phyloP scores from a whole-genome alignment of 2,888 invertebrate genomes.

The Aphidoletes aphidimyza region DNA sequence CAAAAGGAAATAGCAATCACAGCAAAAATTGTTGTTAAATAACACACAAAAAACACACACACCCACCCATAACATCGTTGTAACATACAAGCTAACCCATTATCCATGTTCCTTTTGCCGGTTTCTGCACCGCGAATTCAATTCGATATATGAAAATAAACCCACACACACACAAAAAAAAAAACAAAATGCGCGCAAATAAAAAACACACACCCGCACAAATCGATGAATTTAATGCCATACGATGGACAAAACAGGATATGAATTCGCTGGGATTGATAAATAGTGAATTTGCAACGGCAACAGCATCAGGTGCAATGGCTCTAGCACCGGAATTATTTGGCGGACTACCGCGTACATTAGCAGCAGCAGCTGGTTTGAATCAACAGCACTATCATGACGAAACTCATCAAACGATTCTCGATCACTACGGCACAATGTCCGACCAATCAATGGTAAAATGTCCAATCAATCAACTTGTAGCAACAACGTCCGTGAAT shows the following conservation, averaged over 20 bases:
- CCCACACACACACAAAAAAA: not conserved
- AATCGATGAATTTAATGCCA: no score
- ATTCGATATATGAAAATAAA: not conserved
- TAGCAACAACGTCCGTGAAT: slow-evolving; percentile 11
- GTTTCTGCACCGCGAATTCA: not conserved
- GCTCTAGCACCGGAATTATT: slow-evolving; percentile 25
- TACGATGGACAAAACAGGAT: slow-evolving; percentile 61
- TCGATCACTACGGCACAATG: slow-evolving; percentile 38
- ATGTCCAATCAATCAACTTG: not conserved
- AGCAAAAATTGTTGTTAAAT: not conserved
- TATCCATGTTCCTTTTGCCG: slow-evolving; percentile 33
- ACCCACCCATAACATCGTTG: not conserved
- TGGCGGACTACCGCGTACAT: slow-evolving; percentile 5
- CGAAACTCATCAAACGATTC: slow-evolving; percentile 50
- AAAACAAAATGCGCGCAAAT: not conserved
- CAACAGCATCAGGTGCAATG: slow-evolving; percentile 57
- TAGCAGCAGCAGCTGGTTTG: not conserved
- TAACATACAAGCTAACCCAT: slow-evolving; percentile 29
- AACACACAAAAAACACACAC: not conserved
- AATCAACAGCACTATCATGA: slow-evolving; percentile 40
- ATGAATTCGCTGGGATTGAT: slow-evolving; percentile 67
- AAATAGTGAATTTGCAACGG: slow-evolving; percentile 65
- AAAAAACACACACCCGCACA: not conserved
- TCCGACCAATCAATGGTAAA: not conserved
- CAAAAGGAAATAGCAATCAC: not conserved